phyloP scores from a whole-genome alignment of 2,113 vertebrate genomes.

The Eptatretus burgeri region DNA sequence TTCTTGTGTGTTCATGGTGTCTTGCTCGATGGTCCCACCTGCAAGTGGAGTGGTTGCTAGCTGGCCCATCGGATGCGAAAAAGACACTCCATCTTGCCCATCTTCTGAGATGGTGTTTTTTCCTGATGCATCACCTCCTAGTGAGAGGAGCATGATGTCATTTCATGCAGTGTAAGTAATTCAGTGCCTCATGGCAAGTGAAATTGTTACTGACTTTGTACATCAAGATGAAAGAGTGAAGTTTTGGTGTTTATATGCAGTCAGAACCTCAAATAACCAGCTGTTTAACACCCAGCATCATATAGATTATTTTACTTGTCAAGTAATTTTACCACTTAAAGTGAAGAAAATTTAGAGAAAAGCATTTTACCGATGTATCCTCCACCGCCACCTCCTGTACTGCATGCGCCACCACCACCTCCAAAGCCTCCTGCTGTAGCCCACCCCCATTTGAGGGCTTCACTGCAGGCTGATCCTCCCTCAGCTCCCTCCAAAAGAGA shows the following conservation, averaged over 20 bases:
- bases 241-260: no score
- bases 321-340: no score
- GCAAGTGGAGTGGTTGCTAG: constrained; percentile 53
- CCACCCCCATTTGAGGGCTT: constrained; percentile 57
- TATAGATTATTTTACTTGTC: no score
- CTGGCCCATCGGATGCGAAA: constrained; percentile 43
- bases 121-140: constrained; percentile 51
- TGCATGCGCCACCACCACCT: constrained; percentile 75
- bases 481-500: constrained; percentile 58
- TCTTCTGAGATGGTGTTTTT: constrained; percentile 48
- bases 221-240: no score
- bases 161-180: no score
- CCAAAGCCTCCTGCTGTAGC: constrained; percentile 75
- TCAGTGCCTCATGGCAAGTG: no score
- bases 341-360: no score
- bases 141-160: no score
- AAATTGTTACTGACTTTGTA: no score
- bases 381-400: constrained; percentile 74
- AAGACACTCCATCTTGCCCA: constrained; percentile 72
- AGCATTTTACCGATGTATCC: constrained; percentile 64
- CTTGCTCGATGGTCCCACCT: constrained; percentile 23
- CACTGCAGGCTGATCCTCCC: constrained; percentile 66
- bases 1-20: no score
- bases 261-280: no score
- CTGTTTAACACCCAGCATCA: no score